Evolutionary conservation across 2,888 invertebrate species (phyloP).

Genomic region (Ganaspis brasiliensis): DNA sequence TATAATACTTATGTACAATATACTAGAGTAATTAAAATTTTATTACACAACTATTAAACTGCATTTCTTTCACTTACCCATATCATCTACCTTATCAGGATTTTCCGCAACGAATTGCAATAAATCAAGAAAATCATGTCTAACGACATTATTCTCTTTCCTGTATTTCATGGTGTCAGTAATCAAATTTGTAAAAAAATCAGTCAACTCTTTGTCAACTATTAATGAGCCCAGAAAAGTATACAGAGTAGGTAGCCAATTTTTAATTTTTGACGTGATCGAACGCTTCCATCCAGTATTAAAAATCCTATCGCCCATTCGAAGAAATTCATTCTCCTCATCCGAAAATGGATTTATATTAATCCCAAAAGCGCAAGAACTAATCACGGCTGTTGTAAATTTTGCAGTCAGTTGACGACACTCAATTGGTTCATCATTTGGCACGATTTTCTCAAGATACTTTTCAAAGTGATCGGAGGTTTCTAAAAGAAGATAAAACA

Average conservation of each 20-base stretch:
- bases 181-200: constrained; percentile 75
- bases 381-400: too few relatives aligned
- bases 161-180: constrained; percentile 76
- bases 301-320: constrained; percentile 75
- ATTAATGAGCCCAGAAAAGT: constrained; percentile 59
- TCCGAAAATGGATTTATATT: too few relatives aligned
- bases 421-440: constrained; percentile 64
- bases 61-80: background rate
- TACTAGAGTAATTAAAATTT: too few relatives aligned
- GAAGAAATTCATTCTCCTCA: constrained; percentile 75
- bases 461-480: constrained; percentile 74
- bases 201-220: constrained; percentile 64
- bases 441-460: constrained; percentile 64
- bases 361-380: constrained; percentile 80
- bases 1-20: too few relatives aligned
- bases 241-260: constrained; percentile 64
- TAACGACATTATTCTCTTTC: constrained; percentile 74
- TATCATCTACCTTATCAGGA: background rate
- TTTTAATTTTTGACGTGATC: constrained; percentile 61
- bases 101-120: constrained; percentile 62
- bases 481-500: constrained; percentile 73
- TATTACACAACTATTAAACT: too few relatives aligned
- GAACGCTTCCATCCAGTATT: constrained; percentile 52
- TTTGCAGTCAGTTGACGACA: constrained; percentile 75
- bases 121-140: too few relatives aligned